These are phyloP conservation scores for Clarias batrachus DNA, from an alignment of 2,113 vertebrate genomes.

Conservation along the genomic window DNA sequence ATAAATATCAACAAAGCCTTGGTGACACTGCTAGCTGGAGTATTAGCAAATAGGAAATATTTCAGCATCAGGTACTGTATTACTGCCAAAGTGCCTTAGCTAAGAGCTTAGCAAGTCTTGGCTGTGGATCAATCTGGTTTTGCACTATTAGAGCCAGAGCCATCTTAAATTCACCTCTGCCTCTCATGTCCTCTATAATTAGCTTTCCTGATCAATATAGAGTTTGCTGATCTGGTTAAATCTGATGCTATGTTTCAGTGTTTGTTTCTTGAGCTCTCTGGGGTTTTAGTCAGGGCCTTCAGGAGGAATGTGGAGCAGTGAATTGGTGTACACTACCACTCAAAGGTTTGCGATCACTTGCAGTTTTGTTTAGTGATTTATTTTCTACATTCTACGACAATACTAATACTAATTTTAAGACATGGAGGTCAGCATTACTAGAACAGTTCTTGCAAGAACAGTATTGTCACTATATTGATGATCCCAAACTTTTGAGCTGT, in stretches of 20 bases:
- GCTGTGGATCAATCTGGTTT: slow-evolving; percentile 31
- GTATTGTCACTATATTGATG: too few relatives aligned
- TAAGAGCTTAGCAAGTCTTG: slow-evolving; percentile 29
- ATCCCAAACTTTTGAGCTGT: background rate
- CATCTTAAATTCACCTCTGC: slow-evolving; percentile 14
- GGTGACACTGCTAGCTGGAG: slow-evolving; percentile 1
- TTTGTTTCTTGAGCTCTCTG: background rate
- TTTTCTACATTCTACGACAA: too few relatives aligned
- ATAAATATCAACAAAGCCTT: background rate
- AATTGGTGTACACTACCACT: too few relatives aligned
- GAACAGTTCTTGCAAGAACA: too few relatives aligned
- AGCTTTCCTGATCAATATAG: background rate
- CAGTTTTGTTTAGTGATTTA: too few relatives aligned
- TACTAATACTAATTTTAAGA: too few relatives aligned
- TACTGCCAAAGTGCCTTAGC: slow-evolving; percentile 19
- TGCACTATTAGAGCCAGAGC: background rate
- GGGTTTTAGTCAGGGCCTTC: slow-evolving; percentile 1
- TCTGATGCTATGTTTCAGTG: background rate
- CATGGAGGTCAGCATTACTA: too few relatives aligned
- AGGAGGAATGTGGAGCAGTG: slow-evolving; percentile 14
- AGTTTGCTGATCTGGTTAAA: background rate
- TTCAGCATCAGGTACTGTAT: slow-evolving; percentile 41
- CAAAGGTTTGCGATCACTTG: too few relatives aligned
- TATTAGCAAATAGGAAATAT: slow-evolving; percentile 12
- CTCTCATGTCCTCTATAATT: slow-evolving; percentile 10